Evolutionary conservation across 2,888 invertebrate species (phyloP).

Genomic region (Chromoteleia sp.): DNA sequence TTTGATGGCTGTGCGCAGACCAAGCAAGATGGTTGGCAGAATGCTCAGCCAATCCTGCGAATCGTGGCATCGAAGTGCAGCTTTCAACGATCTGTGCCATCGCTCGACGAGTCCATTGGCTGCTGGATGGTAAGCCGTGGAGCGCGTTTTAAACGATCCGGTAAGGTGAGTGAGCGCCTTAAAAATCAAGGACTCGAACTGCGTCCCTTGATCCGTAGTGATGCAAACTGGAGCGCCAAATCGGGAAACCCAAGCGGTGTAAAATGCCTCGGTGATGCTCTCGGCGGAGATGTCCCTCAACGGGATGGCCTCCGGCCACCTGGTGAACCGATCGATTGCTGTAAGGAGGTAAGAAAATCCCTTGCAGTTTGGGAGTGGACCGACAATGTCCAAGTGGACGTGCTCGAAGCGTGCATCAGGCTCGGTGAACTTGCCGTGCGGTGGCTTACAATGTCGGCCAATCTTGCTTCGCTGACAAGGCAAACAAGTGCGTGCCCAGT

Average conservation of each 20-base stretch:
- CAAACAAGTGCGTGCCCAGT: slow-evolving; percentile 9
- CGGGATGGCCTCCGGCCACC: slow-evolving; percentile 67
- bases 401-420: slow-evolving; percentile 78
- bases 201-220: slow-evolving; percentile 80
- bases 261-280: slow-evolving; percentile 72
- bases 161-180: slow-evolving; percentile 60
- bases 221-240: slow-evolving; percentile 77
- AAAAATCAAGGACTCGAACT: slow-evolving; percentile 74
- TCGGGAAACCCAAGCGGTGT: slow-evolving; percentile 80
- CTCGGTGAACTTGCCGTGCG: not conserved
- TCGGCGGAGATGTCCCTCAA: slow-evolving; percentile 48
- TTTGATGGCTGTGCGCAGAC: slow-evolving; percentile 44
- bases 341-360: slow-evolving; percentile 80
- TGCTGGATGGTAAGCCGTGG: slow-evolving; percentile 68
- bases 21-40: slow-evolving; percentile 70
- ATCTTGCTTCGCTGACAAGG: slow-evolving; percentile 2
- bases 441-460: not conserved
- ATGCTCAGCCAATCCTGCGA: slow-evolving; percentile 56
- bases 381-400: slow-evolving; percentile 84
- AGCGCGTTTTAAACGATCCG: slow-evolving; percentile 50
- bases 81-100: slow-evolving; percentile 75
- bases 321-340: slow-evolving; percentile 74
- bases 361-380: slow-evolving; percentile 78
- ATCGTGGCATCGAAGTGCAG: slow-evolving; percentile 68
- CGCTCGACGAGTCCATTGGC: slow-evolving; percentile 74